A percentile compares a stretch with the other conserved stretches of the same genome.
These are phyloP conservation scores for Gymnobelideus leadbeateri DNA, from an alignment of 2,113 vertebrate species.

Conservation along the genomic window DNA sequence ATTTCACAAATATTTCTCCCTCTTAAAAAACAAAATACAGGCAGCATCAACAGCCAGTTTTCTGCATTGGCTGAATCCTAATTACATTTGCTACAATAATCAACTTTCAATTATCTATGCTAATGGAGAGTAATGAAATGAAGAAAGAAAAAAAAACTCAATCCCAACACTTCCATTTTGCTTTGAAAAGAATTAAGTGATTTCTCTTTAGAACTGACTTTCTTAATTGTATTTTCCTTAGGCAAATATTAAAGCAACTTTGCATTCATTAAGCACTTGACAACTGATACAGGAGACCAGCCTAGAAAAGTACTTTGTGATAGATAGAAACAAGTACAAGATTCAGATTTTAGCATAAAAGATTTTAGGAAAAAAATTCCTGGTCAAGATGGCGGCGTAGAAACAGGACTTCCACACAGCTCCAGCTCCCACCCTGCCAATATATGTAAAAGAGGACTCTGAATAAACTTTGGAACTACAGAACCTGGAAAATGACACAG, in stretches of 20 bases:
- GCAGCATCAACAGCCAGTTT: not conserved
- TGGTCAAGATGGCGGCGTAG: too few species aligned
- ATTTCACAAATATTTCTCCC: not conserved
- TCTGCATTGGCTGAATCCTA: not conserved
- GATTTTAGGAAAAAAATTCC: not conserved
- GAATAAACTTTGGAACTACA: too few species aligned
- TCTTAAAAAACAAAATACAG: not conserved
- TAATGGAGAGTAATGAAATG: not conserved
- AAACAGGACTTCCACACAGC: too few species aligned
- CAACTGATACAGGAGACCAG: not conserved
- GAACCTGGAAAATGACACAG: too few species aligned
- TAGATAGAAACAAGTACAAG: not conserved
- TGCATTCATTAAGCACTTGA: not conserved
- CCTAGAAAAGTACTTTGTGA: not conserved
- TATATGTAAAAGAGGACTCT: too few species aligned
- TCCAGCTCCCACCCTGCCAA: too few species aligned
- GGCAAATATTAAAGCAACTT: not conserved
- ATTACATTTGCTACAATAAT: not conserved
- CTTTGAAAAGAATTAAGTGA: not conserved
- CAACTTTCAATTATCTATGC: not conserved
- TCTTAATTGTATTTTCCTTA: not conserved
- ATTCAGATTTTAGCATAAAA: not conserved
- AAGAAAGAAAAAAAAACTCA: not conserved
- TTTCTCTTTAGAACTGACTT: not conserved
- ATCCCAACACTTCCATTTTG: not conserved